Evolutionary conservation across 2,113 vertebrate genomes (phyloP), one percentile per base, ranked within the genome.

Genomic region (Motacilla tschutschensis): DNA sequence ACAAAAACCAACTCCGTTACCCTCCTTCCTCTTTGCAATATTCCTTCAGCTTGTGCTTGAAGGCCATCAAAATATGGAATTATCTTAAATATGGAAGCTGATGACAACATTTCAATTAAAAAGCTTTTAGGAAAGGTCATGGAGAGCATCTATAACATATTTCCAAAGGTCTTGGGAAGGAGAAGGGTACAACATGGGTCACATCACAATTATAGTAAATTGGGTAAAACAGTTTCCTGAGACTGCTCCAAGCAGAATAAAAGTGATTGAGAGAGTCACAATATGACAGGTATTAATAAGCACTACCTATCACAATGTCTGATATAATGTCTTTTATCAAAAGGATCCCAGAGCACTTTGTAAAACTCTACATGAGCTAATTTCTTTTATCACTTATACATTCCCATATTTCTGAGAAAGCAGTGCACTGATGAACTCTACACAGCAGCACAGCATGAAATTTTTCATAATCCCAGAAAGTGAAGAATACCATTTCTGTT

Each of bases 221-320:
- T 83, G 77, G 69, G 65, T 85, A 81, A 91, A 92, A 87, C n/a
- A 75, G 65, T 75, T 89, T 91, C 58, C 73, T 74, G 70, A 91
- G 69, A 71, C 77, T 67, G 79, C 40, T 85, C 40, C 8, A n/a
- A 85, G 65, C 40, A 73, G 72, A 89, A 91, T 72, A 91, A 80
- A 92, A 95, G 77, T 92, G 87, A 85, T 71, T 83, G 82, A 92
- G 89, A 94, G 87, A 87, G 65, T 93, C 83, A 95, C 84, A 91
- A 89, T 87, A 73, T 80, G 83, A 91, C 81, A 82, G 47, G 59
- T 76, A 89, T 85, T 94, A 89, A 83, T 92, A 93, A 89, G 60
- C 75, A 57, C 69, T 74, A 82, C 63, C 60, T 80, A 83, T 75
- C 73, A 75, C 64, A 85, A 91, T 31, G 73, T 65, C 73, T 89